Conservation (phyloP, 2,888 invertebrate species). For the Isoperla grammatica region DNA sequence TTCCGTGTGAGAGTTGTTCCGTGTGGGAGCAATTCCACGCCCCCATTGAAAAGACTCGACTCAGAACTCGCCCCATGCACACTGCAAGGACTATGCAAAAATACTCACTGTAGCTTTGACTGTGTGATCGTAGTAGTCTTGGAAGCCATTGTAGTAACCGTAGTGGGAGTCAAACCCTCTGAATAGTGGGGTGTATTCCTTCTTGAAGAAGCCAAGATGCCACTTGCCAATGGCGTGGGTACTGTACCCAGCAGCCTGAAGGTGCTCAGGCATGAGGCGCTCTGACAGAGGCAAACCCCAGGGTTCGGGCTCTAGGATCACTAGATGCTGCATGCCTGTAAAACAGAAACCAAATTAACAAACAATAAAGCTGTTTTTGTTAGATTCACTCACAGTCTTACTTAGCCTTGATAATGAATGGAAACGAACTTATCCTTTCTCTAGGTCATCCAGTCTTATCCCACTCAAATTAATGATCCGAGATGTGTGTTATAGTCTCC, state of each 20-base stretch:
- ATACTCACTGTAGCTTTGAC: constrained; percentile 44
- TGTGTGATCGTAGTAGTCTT: constrained; percentile 71
- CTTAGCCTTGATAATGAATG: no score
- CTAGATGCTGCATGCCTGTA: constrained; percentile 49
- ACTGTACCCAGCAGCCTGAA: constrained; percentile 46
- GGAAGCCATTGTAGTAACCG: constrained; percentile 77
- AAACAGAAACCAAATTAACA: background rate
- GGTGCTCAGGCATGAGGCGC: constrained; percentile 47
- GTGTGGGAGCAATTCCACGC: no score
- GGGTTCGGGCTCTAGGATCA: constrained; percentile 46
- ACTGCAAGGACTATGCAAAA: no score
- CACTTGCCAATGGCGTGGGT: constrained; percentile 53
- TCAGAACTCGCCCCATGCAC: no score
- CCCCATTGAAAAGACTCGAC: no score
- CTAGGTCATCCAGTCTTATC: no score
- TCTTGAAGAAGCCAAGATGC: constrained; percentile 48
- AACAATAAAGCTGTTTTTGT: no score
- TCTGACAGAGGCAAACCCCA: constrained; percentile 50
- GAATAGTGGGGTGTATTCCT: constrained; percentile 58
- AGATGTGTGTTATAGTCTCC: no score
- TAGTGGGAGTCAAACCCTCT: constrained; percentile 77
- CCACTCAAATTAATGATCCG: no score
- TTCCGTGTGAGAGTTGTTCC: no score
- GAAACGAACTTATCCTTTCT: no score
- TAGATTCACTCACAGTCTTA: no score